Conservation (phyloP, 1,140 invertebrate species). For the Drosophila ficusphila region DNA sequence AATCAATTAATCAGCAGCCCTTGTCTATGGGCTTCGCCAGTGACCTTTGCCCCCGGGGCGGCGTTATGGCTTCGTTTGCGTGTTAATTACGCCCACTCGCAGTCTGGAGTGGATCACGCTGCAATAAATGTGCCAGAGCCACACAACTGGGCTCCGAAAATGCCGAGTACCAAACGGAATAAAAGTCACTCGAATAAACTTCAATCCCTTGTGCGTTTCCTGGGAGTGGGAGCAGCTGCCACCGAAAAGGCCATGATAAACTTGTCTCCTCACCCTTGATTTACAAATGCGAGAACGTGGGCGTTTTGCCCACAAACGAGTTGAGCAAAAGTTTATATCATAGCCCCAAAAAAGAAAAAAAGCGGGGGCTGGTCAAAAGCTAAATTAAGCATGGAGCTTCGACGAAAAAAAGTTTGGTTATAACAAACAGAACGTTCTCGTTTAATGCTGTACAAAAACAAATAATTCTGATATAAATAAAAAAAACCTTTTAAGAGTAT, state of each 20-base stretch:
- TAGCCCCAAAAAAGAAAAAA: constrained; percentile 9
- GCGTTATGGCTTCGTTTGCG: constrained; percentile 55
- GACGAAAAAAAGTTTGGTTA: neutral
- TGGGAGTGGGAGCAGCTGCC: constrained; percentile 66
- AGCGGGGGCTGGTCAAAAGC: neutral
- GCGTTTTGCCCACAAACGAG: constrained; percentile 1
- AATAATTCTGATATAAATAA: too few relatives aligned
- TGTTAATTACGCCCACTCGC: constrained; percentile 34
- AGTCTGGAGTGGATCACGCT: constrained; percentile 11
- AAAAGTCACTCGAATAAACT: constrained; percentile 15
- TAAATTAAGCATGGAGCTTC: neutral
- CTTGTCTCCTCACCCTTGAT: constrained; percentile 53
- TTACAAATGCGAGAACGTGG: constrained; percentile 44
- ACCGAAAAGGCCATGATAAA: constrained; percentile 51
- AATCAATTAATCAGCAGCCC: constrained; percentile 67
- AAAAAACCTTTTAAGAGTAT: too few relatives aligned
- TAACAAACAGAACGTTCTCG: too few relatives aligned
- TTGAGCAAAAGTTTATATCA: neutral
- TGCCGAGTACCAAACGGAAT: constrained; percentile 20
- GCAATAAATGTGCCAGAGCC: constrained; percentile 7
- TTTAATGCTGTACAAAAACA: too few relatives aligned
- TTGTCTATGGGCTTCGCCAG: constrained; percentile 16
- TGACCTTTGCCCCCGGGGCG: constrained; percentile 48
- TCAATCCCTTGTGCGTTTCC: constrained; percentile 8
- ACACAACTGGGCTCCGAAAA: neutral